These are phyloP conservation scores for Pogona vitticeps DNA, from an alignment of 2,113 vertebrate species.

Conservation along the genomic window DNA sequence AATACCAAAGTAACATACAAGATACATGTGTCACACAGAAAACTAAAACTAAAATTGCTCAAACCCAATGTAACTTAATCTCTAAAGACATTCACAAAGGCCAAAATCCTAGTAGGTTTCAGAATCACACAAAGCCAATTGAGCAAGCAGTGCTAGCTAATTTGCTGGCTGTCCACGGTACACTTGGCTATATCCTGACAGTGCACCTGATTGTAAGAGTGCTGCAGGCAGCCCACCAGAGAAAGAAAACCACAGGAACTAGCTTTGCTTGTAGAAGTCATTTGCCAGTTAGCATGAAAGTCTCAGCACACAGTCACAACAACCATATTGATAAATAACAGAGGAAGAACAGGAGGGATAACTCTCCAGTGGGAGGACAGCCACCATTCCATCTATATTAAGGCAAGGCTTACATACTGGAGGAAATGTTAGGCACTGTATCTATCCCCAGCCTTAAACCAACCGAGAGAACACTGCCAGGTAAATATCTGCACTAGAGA, in stretches of 20 bases:
- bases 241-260: background rate
- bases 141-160: no score
- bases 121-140: no score
- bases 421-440: background rate
- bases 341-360: background rate
- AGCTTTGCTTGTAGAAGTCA: background rate
- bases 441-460: background rate
- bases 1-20: background rate
- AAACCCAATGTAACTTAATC: background rate
- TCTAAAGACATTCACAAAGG: no score
- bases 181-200: no score
- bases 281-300: background rate
- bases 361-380: background rate
- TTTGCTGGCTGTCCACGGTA: no score
- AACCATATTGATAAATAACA: background rate
- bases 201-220: no score
- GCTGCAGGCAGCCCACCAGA: background rate
- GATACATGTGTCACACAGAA: background rate
- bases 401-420: background rate
- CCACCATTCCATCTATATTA: background rate
- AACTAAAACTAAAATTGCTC: background rate
- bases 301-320: background rate
- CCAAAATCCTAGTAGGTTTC: no score
- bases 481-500: no score
- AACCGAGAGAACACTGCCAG: background rate